A percentile compares a stretch with the other conserved stretches of the same genome.
Evolutionary conservation across 2,113 vertebrate species (phyloP).

Genomic region (Periophthalmodon schlosseri): DNA sequence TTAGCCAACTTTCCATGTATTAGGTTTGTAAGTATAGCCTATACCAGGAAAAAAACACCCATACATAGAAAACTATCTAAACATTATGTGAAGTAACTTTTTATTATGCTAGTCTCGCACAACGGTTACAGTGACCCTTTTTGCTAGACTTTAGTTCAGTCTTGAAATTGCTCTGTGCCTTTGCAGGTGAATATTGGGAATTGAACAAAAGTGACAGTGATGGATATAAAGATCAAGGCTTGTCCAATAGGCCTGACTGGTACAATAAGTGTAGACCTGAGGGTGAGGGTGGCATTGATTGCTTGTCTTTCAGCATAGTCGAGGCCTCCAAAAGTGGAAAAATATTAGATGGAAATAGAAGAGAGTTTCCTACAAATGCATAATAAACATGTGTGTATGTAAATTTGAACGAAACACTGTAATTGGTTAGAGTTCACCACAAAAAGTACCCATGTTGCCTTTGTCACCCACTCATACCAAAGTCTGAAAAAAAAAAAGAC

Average conservation of each 20-base stretch:
- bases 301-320: neutral
- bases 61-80: neutral
- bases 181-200: neutral
- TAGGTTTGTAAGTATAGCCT: neutral
- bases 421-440: neutral
- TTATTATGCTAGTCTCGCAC: neutral
- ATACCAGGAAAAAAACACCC: neutral
- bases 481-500: too few relatives aligned
- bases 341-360: neutral
- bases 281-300: neutral
- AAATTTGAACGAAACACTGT: neutral
- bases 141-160: neutral
- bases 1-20: neutral
- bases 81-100: neutral
- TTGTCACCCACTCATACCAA: too few relatives aligned
- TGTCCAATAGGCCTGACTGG: constrained; percentile 3
- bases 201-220: neutral
- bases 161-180: neutral
- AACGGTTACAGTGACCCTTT: neutral
- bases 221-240: constrained; percentile 5
- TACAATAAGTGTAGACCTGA: constrained; percentile 5
- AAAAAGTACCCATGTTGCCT: too few relatives aligned
- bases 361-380: neutral
- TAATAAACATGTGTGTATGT: neutral
- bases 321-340: neutral